Base-by-base conservation (phyloP, 2,113 vertebrate species). In the Sebastes schlegelii region DNA sequence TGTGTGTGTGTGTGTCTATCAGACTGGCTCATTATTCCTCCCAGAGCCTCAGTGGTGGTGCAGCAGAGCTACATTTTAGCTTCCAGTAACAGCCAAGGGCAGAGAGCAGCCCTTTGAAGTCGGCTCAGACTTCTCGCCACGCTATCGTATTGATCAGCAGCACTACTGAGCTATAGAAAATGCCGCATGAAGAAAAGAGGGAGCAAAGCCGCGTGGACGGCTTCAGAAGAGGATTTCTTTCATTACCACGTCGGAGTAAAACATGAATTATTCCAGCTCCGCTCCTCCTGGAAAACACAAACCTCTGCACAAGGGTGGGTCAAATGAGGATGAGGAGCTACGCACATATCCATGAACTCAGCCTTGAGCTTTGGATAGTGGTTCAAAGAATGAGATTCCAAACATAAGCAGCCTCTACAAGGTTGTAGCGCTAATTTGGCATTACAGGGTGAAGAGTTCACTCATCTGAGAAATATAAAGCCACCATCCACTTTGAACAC, bases 21-120 rank as follows among this genome's bases (percentile, higher is more conserved):
- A 67, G 84, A 23, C 60, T 14, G 48, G 60, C 77, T 89, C 86
- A 88, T 85, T 86, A 73, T 82, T 60, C 70, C 66, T 48, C 55
- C 14, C 46, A 61, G 76, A 86, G 68, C 54, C 81, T 72, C 65
- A 54, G 66, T 66, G 54, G 75, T 67, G 67, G 68, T 61, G 78
- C 84, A 74, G 57, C 84, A 74, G 57, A 8, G 72, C 79, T 80
- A 62, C 80, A 57, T 84, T 57, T 83, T 60, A 85, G 84, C 76
- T 85, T 72, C 79, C 83, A 83, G 74, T 79, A 84, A 86, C 57
- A 51, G 83, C 84, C 72, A 61, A 85, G 82, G 89, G 86, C 85
- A 86, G 70, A 64, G 74, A 71, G 78, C 84, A 16, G 49, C 21
- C 58, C 80, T 90, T 92, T 94, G 89, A 93, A 90, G 91, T 91